Conservation (phyloP, 2,113 vertebrate species). For the Aspidoscelis tigris region DNA sequence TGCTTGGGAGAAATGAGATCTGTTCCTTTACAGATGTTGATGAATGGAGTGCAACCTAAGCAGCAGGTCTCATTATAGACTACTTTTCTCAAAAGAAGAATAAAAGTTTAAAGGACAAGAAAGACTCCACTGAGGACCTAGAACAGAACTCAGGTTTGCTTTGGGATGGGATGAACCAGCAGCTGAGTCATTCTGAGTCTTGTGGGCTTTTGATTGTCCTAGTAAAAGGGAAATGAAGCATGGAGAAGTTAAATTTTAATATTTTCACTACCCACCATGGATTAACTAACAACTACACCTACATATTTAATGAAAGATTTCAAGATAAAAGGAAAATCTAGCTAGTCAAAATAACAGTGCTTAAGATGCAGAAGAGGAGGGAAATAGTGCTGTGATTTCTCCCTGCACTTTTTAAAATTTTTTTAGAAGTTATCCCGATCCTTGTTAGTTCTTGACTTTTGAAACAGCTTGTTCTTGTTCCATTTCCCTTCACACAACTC, state of each 20-base stretch:
- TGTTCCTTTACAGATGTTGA: not conserved
- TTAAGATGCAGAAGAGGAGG: not conserved
- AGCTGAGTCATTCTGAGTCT: conserved; percentile 7
- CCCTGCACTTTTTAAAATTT: not conserved
- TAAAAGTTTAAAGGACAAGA: not conserved
- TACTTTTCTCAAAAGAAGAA: not conserved
- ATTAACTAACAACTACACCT: conserved; percentile 30
- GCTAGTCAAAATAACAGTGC: not conserved
- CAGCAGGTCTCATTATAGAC: not conserved
- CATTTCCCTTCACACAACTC: not conserved
- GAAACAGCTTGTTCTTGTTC: not conserved
- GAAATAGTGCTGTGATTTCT: not conserved
- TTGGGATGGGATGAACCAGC: conserved; percentile 1
- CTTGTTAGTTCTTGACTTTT: not conserved
- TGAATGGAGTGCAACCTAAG: not conserved
- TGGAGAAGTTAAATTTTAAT: conserved; percentile 37
- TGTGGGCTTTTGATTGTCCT: conserved; percentile 17
- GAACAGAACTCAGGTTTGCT: not conserved
- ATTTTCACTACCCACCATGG: conserved; percentile 30
- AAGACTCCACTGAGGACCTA: not conserved
- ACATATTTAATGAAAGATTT: conserved; percentile 34
- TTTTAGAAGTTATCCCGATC: not conserved
- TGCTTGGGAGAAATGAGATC: not conserved
- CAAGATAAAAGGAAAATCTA: conserved; percentile 33
- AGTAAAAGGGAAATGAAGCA: conserved; percentile 34